Evolutionary conservation across 1,140 invertebrate species (phyloP).

Genomic region (Zelostemma sp.): DNA sequence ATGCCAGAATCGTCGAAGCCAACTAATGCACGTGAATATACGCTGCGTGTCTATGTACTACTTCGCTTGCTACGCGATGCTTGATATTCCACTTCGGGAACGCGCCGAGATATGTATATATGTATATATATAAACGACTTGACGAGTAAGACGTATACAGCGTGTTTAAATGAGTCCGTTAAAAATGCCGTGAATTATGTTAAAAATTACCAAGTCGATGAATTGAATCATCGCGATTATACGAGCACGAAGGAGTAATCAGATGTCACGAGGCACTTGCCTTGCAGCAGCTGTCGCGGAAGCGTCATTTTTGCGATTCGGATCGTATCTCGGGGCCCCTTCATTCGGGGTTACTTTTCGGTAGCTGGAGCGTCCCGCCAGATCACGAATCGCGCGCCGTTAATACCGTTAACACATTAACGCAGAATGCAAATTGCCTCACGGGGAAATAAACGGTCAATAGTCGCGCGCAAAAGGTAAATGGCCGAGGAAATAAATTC

Average conservation of each 20-base stretch:
- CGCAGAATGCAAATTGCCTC: slow-evolving; percentile 43
- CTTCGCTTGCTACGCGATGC: neutral
- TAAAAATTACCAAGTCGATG: too few relatives aligned
- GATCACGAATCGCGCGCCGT: slow-evolving; percentile 13
- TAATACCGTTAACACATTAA: slow-evolving; percentile 49
- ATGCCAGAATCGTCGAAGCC: slow-evolving; percentile 38
- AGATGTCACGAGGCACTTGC: slow-evolving; percentile 34
- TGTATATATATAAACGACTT: too few relatives aligned
- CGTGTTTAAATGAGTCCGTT: too few relatives aligned
- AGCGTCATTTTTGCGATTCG: slow-evolving; percentile 26
- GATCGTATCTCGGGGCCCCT: slow-evolving; percentile 17
- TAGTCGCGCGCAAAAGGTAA: slow-evolving; percentile 43
- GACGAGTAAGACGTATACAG: too few relatives aligned
- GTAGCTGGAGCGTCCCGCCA: slow-evolving; percentile 11
- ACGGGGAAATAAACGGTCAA: slow-evolving; percentile 34
- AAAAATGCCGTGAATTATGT: too few relatives aligned
- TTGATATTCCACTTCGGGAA: slow-evolving; percentile 12
- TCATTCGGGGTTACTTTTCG: slow-evolving; percentile 44
- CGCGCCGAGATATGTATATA: too few relatives aligned
- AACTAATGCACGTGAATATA: slow-evolving; percentile 32
- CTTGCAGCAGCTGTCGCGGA: slow-evolving; percentile 27
- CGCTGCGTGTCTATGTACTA: slow-evolving; percentile 14
- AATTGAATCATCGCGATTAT: neutral
- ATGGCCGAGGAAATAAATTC: slow-evolving; percentile 45
- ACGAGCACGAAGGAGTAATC: slow-evolving; percentile 8